These are phyloP conservation scores for Mycteria americana DNA, from an alignment of 2,797 vertebrate genomes.

Conservation along the genomic window DNA sequence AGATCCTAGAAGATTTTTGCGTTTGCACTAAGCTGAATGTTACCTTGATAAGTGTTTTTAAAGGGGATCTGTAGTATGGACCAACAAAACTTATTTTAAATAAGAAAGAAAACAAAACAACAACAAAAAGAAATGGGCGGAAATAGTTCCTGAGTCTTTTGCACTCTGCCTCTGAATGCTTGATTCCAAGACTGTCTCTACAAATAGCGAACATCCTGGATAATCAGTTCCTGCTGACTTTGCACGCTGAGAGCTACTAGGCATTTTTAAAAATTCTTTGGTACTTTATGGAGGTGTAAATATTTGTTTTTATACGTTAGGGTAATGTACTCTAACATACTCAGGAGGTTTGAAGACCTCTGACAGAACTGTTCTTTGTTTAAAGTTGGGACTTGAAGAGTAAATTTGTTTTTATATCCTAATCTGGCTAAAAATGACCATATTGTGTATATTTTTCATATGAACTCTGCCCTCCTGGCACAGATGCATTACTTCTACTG, in stretches of 20 bases:
- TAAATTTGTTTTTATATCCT: conserved; percentile 36
- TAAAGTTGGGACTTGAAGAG: conserved; percentile 43
- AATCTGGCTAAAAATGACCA: conserved; percentile 65
- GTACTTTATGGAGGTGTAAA: conserved; percentile 78
- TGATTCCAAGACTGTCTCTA: conserved; percentile 58
- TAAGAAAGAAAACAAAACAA: background rate
- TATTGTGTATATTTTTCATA: conserved; percentile 62
- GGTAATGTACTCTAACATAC: conserved; percentile 57
- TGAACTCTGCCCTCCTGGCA: conserved; percentile 65
- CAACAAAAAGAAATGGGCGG: background rate
- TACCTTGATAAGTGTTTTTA: conserved; percentile 65
- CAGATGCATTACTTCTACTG: conserved; percentile 69
- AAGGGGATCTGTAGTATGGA: conserved; percentile 73
- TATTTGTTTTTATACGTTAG: conserved; percentile 71
- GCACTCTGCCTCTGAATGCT: conserved; percentile 73
- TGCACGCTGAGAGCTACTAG: conserved; percentile 83
- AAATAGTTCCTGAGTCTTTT: conserved; percentile 54
- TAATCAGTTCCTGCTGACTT: conserved; percentile 81
- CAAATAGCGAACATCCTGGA: conserved; percentile 72
- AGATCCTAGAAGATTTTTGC: conserved; percentile 82
- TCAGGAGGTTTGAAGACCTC: conserved; percentile 13
- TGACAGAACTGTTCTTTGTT: conserved; percentile 31
- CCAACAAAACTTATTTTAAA: conserved; percentile 15
- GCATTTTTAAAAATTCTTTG: conserved; percentile 67
- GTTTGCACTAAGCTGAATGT: conserved; percentile 74